Percentiles rank a stretch among this genome's conserved stretches.
These are phyloP conservation scores for Gonatopus flavifemur DNA, from an alignment of 1,140 invertebrate species.

Conservation along the genomic window DNA sequence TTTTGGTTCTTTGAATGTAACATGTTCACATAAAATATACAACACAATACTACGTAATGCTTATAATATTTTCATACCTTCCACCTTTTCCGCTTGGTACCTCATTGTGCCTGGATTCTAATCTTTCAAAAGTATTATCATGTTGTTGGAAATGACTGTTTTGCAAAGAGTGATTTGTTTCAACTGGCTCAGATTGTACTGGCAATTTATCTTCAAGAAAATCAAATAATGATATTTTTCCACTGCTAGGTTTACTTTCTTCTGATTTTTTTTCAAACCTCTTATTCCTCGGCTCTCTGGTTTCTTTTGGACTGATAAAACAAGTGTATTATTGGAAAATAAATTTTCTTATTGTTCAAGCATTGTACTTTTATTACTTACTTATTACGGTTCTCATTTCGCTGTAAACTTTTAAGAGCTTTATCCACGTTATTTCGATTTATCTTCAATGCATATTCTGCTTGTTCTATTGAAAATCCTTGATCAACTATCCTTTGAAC, in stretches of 20 bases:
- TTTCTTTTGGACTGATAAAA: constrained; percentile 30
- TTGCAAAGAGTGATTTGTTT: constrained; percentile 26
- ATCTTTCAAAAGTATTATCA: constrained; percentile 38
- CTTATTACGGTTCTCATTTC: constrained; percentile 57
- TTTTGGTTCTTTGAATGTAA: constrained; percentile 15
- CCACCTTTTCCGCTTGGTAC: constrained; percentile 32
- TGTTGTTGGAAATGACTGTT: constrained; percentile 32
- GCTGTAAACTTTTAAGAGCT: constrained; percentile 71
- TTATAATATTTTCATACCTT: constrained; percentile 32
- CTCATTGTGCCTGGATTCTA: constrained; percentile 35
- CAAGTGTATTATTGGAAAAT: constrained; percentile 18
- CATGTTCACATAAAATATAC: not conserved
- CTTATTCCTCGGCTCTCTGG: constrained; percentile 45
- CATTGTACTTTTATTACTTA: constrained; percentile 25
- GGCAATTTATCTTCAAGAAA: constrained; percentile 84
- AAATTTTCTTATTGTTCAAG: constrained; percentile 23
- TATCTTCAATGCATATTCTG: constrained; percentile 70
- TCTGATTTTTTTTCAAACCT: constrained; percentile 63
- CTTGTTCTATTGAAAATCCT: constrained; percentile 77
- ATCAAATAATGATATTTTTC: constrained; percentile 83
- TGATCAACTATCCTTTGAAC: constrained; percentile 80
- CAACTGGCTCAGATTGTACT: constrained; percentile 52
- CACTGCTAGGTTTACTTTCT: constrained; percentile 72
- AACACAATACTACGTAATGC: not conserved
- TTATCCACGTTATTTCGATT: constrained; percentile 74